Evolutionary conservation across 1,140 invertebrate genomes (phyloP).

Genomic region (Drosophila yakuba): DNA sequence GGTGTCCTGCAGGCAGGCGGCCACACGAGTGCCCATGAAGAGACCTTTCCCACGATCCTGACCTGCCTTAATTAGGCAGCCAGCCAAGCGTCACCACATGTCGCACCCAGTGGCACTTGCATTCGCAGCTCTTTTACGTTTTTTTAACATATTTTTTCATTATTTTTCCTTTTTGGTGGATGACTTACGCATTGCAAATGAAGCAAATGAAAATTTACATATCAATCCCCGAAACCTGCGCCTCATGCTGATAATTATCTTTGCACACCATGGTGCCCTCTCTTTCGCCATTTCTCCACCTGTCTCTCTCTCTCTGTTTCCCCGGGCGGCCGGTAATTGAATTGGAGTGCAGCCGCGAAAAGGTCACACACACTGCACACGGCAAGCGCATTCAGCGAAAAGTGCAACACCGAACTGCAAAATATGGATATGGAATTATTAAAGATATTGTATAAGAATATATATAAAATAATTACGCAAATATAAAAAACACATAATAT

Average conservation of each 20-base stretch:
- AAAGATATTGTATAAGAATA: no score
- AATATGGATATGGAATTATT: not conserved
- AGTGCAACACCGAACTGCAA: slow-evolving; percentile 42
- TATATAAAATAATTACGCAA: no score
- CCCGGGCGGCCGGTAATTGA: slow-evolving; percentile 57
- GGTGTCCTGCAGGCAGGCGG: not conserved
- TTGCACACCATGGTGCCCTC: slow-evolving; percentile 16
- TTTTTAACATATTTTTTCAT: not conserved
- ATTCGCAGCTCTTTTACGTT: slow-evolving; percentile 7
- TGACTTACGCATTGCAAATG: slow-evolving; percentile 75
- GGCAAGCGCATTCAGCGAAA: slow-evolving; percentile 37
- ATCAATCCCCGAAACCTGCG: slow-evolving; percentile 69
- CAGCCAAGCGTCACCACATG: slow-evolving; percentile 65
- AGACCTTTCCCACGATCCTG: slow-evolving; percentile 63
- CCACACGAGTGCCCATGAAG: not conserved
- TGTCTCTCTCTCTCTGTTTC: slow-evolving; percentile 13
- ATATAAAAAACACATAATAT: no score
- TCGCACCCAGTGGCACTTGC: slow-evolving; percentile 53
- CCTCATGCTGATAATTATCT: slow-evolving; percentile 78
- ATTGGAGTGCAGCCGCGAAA: slow-evolving; percentile 71
- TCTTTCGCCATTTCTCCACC: slow-evolving; percentile 10
- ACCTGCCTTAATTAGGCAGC: slow-evolving; percentile 66
- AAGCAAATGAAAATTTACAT: slow-evolving; percentile 68
- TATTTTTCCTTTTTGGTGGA: slow-evolving; percentile 23
- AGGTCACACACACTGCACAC: slow-evolving; percentile 76